Conservation (phyloP, 2,888 invertebrate species). For the Catocala nupta region DNA sequence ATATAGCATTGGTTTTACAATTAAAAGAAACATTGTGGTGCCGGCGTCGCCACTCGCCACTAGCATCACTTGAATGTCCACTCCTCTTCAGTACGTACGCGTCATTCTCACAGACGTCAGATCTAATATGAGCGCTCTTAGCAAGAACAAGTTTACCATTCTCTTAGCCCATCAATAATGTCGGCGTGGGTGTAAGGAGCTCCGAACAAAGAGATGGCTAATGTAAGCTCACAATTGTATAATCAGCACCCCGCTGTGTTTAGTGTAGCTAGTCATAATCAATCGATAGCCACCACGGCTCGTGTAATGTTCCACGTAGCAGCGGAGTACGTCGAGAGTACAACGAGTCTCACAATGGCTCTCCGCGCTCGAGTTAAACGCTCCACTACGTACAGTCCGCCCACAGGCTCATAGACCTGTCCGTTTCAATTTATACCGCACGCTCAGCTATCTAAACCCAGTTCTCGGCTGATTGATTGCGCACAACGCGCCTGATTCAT, state of each 20-base stretch:
- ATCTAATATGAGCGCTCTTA: no score
- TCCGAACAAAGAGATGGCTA: not conserved
- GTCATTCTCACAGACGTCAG: no score
- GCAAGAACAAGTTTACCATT: not conserved
- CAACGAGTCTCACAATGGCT: conserved; percentile 5
- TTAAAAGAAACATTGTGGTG: no score
- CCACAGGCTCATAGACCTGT: conserved; percentile 28
- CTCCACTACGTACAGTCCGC: conserved; percentile 12
- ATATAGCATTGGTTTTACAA: no score
- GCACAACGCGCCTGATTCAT: conserved; percentile 44
- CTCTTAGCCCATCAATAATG: not conserved
- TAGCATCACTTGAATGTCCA: no score
- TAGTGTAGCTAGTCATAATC: conserved; percentile 3
- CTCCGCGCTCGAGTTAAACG: conserved; percentile 8
- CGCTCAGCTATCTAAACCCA: conserved; percentile 41
- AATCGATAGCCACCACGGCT: conserved; percentile 14
- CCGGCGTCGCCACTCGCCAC: no score
- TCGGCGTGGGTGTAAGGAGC: not conserved
- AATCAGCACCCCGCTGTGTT: not conserved
- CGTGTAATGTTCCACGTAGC: conserved; percentile 17
- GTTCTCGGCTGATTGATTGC: conserved; percentile 46
- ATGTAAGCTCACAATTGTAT: conserved; percentile 8
- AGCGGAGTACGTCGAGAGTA: conserved; percentile 9
- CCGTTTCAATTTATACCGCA: conserved; percentile 43
- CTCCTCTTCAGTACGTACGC: no score